phyloP scores from a whole-genome alignment of 2,797 vertebrate species.

The Ataeniobius toweri region DNA sequence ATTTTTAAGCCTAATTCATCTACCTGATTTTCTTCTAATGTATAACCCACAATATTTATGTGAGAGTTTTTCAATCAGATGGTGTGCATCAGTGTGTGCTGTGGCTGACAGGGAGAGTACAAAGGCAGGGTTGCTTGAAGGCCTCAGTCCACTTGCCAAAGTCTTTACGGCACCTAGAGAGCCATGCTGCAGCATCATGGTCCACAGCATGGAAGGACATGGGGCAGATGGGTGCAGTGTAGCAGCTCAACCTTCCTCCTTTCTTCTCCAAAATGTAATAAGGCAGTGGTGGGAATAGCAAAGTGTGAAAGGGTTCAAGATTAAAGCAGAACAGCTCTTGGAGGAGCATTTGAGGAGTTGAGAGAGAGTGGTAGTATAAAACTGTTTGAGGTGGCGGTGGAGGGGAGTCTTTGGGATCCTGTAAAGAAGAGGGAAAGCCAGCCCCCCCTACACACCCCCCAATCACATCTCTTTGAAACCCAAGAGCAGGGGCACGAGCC shows the following conservation, averaged over 20 bases:
- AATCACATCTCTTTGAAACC: constrained; percentile 84
- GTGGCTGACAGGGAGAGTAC: constrained; percentile 65
- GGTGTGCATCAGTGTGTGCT: constrained; percentile 70
- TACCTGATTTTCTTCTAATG: background rate
- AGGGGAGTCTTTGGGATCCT: constrained; percentile 60
- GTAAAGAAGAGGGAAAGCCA: constrained; percentile 72
- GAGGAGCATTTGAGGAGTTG: constrained; percentile 71
- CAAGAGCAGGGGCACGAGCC: constrained; percentile 83
- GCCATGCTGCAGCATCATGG: constrained; percentile 85
- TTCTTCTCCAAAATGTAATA: constrained; percentile 74
- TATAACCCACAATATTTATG: constrained; percentile 16
- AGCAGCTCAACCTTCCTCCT: constrained; percentile 82
- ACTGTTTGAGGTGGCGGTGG: constrained; percentile 64
- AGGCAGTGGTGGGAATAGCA: constrained; percentile 81
- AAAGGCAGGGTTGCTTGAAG: constrained; percentile 53
- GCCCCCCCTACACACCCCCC: constrained; percentile 64
- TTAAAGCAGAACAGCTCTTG: constrained; percentile 77
- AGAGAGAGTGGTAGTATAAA: constrained; percentile 61
- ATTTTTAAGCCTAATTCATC: background rate
- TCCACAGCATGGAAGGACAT: constrained; percentile 85
- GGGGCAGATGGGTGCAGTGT: constrained; percentile 86
- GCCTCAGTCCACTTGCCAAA: constrained; percentile 72
- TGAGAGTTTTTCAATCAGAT: constrained; percentile 66
- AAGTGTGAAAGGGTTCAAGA: constrained; percentile 75
- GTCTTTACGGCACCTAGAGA: constrained; percentile 79